Evolutionary conservation across 1,140 invertebrate species (phyloP), one percentile per base, ranked within the genome.

Genomic region (Pantala flavescens): DNA sequence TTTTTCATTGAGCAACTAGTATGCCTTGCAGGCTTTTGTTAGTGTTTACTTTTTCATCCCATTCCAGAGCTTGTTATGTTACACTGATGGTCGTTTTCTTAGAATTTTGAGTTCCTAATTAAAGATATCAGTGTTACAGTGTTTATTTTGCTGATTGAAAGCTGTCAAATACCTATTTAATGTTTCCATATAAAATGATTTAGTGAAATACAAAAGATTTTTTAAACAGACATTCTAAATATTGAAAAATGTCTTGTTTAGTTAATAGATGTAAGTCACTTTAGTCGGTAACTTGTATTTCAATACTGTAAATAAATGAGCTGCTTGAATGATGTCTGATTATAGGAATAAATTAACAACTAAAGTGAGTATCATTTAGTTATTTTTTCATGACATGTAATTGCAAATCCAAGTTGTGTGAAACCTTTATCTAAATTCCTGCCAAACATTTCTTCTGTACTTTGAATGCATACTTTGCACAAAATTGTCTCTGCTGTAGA

Each of bases 281-380:
- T 70, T 70, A 63, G 43, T 74, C 70, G 24, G 55, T 71, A 70
- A 74, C 73, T 74, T 74, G 73, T 74, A 74, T 74, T 74, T 74
- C 73, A 36, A 49, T 74, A 74, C 55, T 74, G 73, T 74, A 74
- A 74, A 74, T 11, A 70, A 71, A 55, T 63, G n/a, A 74, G 49
- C 49, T 63, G 49, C 49, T 63, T 63, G 49, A 63, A 63, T 63
- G 49, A 63, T 63, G 49, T 63, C 49, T 63, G 49, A 63, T 63
- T 21, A 63, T 63, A 63, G 49, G 49, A 63, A 63, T 63, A 63
- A 63, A 63, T 63, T 63, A 63, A 63, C 49, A 63, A 63, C 49
- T 21, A 63, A 63, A 63, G 16, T 63, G 49, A 63, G 49, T 7
- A 14, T 63, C 49, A 63, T 63, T 63, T 63, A 63, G 16, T 63